These are phyloP conservation scores for Lithodes maja DNA, from an alignment of 2,888 invertebrate genomes.

Conservation along the genomic window DNA sequence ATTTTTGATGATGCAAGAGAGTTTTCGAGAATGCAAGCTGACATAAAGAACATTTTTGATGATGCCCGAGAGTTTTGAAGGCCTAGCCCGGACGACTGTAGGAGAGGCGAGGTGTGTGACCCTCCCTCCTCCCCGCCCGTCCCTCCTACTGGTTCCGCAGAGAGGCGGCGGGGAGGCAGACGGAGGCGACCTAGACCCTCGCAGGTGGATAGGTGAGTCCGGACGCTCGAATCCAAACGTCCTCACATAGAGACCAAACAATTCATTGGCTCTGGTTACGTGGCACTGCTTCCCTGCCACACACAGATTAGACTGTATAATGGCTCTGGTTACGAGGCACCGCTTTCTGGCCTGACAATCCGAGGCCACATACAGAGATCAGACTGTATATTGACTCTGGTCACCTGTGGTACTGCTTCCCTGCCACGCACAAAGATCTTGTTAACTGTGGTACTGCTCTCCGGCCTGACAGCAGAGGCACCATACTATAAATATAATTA, in stretches of 20 bases:
- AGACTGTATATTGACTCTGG: no score
- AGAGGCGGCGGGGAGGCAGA: slow-evolving; percentile 46
- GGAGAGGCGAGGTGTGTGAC: slow-evolving; percentile 58
- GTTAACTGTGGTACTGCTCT: no score
- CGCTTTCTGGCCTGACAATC: no score
- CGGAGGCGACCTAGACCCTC: slow-evolving; percentile 47
- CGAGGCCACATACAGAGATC: no score
- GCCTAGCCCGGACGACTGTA: slow-evolving; percentile 51
- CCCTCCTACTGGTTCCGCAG: slow-evolving; percentile 16
- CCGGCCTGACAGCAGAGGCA: no score
- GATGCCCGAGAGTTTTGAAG: slow-evolving; percentile 42
- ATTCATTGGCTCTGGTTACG: background rate
- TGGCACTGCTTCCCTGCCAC: slow-evolving; percentile 42
- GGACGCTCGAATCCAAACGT: background rate
- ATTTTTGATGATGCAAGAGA: no score
- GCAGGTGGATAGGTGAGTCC: slow-evolving; percentile 59
- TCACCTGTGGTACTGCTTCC: no score
- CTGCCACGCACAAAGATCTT: no score
- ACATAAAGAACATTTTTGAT: background rate
- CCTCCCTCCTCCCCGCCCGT: slow-evolving; percentile 27
- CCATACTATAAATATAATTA: no score
- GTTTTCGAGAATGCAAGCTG: background rate
- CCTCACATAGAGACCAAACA: background rate
- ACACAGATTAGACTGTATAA: no score
- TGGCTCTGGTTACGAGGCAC: no score